Base-by-base conservation (phyloP, 2,113 vertebrate genomes). In the Sander vitreus region DNA sequence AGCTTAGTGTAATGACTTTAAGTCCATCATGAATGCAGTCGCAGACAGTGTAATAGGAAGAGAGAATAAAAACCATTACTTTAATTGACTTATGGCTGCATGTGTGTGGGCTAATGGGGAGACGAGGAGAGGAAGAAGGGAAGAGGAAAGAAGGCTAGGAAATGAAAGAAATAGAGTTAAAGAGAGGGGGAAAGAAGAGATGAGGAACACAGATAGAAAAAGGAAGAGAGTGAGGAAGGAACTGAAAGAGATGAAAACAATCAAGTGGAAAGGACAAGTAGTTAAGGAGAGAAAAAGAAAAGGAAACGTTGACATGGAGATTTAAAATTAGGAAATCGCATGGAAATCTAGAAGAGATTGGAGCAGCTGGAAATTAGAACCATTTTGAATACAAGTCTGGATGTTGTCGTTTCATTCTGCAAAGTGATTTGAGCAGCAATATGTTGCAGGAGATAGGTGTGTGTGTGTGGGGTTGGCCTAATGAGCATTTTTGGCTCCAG, bases 1-100 rank as follows among this genome's bases (percentile, higher is more conserved):
- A 70, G 83, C 73, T 88, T 85, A 87, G 79, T 86, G 74, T 87
- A 93, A 93, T 88, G 84, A 80, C 81, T 92, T 85, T 79, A 82
- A 81, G 82, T 88, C 83, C 77, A 82, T 87, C 83, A 63, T 73
- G 69, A 80, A 86, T 89, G 78, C 73, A 77, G 81, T 74, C 71
- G 68, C 70, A 86, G 80, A 86, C 84, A 77, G 72, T 85, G 71
- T 85, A 89, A 76, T 79, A 76, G 78, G 60, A 79, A 63, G 81
- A 74, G 23, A 80, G 85, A 90, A 85, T 85, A 86, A 89, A 92
- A 92, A 81, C 5, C 60, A 85, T 90, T 92, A 85, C 72, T 86
- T 86, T 92, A 92, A 94, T 91, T 91, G 79, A 78, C 81, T 91
- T 68, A 60, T 84, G 79, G 65, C 72, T 84, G 83, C 16, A 18